Percentiles rank a stretch among this genome's conserved stretches.
phyloP scores from a whole-genome alignment of 2,888 invertebrate genomes.

The Campoplex nolae region DNA sequence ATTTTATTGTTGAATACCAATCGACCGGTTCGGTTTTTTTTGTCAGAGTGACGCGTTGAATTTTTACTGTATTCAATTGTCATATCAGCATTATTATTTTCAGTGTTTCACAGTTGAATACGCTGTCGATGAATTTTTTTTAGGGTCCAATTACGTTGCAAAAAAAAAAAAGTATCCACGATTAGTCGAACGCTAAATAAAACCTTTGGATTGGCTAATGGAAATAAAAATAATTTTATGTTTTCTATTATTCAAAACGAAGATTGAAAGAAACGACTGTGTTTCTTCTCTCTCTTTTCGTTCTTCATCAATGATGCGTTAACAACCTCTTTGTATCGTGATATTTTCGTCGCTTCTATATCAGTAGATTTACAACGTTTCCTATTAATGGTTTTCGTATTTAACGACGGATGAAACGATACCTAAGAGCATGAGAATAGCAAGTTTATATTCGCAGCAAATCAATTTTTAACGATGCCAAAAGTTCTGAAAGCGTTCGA shows the following conservation, averaged over 20 bases:
- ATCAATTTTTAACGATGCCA: slow-evolving; percentile 48
- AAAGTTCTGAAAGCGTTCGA: neutral
- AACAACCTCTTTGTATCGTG: too few species aligned
- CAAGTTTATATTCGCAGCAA: slow-evolving; percentile 39
- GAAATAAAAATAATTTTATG: neutral
- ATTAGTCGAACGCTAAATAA: neutral
- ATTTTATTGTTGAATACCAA: neutral
- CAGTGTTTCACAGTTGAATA: neutral
- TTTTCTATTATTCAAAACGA: neutral
- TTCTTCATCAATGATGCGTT: neutral
- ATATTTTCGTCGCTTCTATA: too few species aligned
- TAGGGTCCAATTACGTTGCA: neutral
- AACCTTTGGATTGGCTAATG: neutral
- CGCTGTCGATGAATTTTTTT: neutral
- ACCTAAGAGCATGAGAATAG: slow-evolving; percentile 14
- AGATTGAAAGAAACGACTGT: neutral
- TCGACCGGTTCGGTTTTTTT: neutral
- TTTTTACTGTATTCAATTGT: neutral
- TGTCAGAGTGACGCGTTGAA: neutral
- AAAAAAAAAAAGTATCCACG: too few species aligned
- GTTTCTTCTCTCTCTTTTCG: neutral
- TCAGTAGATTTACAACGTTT: too few species aligned
- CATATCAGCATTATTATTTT: neutral
- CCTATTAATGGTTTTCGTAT: slow-evolving; percentile 6
- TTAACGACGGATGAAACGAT: neutral